Evolutionary conservation across 2,888 invertebrate species (phyloP).

Genomic region (Andrena trimmerana): DNA sequence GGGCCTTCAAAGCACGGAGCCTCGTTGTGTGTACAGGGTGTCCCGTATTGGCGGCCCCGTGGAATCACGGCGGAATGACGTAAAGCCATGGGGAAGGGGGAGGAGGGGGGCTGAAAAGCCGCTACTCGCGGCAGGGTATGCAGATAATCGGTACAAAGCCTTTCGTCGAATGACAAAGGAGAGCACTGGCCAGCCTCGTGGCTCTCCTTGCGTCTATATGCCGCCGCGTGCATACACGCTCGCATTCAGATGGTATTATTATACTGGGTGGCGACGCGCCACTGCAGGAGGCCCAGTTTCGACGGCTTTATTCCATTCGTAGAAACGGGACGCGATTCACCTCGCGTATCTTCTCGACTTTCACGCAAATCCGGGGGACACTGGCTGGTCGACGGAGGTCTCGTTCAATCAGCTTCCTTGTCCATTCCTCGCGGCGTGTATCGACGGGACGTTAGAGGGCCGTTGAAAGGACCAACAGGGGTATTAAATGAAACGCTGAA

Average conservation of each 20-base stretch:
- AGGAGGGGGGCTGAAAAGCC: constrained; percentile 75
- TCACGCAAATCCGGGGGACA: background rate
- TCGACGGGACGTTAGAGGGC: background rate
- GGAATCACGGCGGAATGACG: constrained; percentile 59
- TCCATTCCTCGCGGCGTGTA: background rate
- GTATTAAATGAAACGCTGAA: constrained; percentile 1
- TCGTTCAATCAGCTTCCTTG: constrained; percentile 3
- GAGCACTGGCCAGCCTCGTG: constrained; percentile 73
- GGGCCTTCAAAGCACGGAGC: constrained; percentile 75
- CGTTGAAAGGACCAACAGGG: background rate
- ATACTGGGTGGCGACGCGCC: constrained; percentile 70
- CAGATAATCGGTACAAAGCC: constrained; percentile 83
- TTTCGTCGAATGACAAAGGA: constrained; percentile 81
- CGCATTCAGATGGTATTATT: constrained; percentile 72
- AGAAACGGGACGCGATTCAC: constrained; percentile 8
- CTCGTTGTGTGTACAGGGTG: constrained; percentile 74
- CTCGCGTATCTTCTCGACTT: background rate
- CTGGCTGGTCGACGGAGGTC: background rate
- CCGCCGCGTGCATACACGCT: constrained; percentile 40
- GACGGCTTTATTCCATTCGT: constrained; percentile 34
- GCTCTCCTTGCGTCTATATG: constrained; percentile 50
- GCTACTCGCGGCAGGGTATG: constrained; percentile 75
- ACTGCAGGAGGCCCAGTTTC: constrained; percentile 45
- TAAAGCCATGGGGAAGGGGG: constrained; percentile 57
- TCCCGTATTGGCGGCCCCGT: constrained; percentile 65